phyloP scores from a whole-genome alignment of 1,140 invertebrate genomes.

The Mamestra configurata region DNA sequence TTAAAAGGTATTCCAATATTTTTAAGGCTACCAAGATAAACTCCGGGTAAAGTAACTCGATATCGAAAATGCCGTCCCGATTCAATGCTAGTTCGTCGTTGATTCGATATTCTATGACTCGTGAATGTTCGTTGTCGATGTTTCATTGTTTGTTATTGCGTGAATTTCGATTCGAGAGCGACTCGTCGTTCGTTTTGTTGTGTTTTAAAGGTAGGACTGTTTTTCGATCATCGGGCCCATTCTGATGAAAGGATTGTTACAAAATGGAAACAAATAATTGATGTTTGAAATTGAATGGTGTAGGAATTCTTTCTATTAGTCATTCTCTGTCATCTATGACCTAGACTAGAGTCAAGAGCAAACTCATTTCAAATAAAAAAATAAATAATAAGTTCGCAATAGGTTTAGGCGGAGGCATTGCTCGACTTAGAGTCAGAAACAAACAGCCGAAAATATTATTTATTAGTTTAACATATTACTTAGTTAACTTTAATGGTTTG shows the following conservation, averaged over 20 bases:
- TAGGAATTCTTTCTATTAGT: too few relatives aligned
- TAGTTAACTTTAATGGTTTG: too few relatives aligned
- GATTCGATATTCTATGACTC: conserved; percentile 36
- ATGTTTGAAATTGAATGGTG: too few relatives aligned
- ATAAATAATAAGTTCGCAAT: too few relatives aligned
- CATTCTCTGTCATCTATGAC: too few relatives aligned
- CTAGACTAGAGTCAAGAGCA: too few relatives aligned
- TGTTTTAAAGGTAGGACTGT: conserved; percentile 6
- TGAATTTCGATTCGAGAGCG: conserved; percentile 15
- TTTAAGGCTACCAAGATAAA: neutral
- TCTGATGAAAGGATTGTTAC: neutral
- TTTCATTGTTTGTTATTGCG: conserved; percentile 26
- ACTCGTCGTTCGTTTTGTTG: neutral
- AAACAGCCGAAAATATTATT: too few relatives aligned
- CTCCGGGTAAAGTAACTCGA: conserved; percentile 12
- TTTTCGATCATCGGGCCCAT: neutral
- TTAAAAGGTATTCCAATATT: conserved; percentile 6
- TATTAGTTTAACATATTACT: too few relatives aligned
- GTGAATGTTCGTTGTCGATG: conserved; percentile 4
- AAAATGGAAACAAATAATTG: neutral
- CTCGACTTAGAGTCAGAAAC: too few relatives aligned
- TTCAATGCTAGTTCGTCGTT: conserved; percentile 13
- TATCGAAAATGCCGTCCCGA: conserved; percentile 23
- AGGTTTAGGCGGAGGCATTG: too few relatives aligned
- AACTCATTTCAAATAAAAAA: too few relatives aligned